Evolutionary conservation across 2,797 vertebrate species (phyloP).

Genomic region (Cichlasoma orientale): DNA sequence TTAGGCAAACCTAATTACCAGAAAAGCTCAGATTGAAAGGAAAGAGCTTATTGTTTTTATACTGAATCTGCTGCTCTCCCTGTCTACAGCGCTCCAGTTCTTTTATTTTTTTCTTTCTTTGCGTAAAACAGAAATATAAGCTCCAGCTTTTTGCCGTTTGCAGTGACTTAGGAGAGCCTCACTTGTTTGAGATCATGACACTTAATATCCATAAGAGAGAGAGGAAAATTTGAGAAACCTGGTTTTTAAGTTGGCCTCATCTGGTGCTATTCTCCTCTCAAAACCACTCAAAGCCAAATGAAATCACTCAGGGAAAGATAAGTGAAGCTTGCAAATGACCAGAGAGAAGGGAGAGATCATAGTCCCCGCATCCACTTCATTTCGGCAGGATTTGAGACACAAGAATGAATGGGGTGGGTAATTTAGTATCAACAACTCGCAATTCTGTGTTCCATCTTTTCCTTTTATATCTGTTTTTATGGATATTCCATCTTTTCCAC

Average conservation of each 20-base stretch:
- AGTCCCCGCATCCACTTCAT: constrained; percentile 58
- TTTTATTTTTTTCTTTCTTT: constrained; percentile 7
- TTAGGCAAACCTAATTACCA: constrained; percentile 66
- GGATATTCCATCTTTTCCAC: constrained; percentile 8
- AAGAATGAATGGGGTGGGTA: constrained; percentile 42
- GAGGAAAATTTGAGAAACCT: constrained; percentile 42
- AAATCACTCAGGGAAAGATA: constrained; percentile 66
- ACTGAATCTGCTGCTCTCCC: constrained; percentile 32
- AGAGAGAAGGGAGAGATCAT: constrained; percentile 53
- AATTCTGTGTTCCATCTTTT: constrained; percentile 9
- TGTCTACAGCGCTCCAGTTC: neutral
- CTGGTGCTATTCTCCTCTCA: constrained; percentile 61
- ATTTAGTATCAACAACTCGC: constrained; percentile 41
- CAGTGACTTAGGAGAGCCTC: constrained; percentile 20
- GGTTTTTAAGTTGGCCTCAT: constrained; percentile 67
- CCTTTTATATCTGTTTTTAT: constrained; percentile 7
- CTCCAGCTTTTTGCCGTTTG: constrained; percentile 46
- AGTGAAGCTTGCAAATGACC: constrained; percentile 67
- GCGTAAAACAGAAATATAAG: constrained; percentile 31
- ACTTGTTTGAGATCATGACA: constrained; percentile 52
- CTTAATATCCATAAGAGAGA: constrained; percentile 69
- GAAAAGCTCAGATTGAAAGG: constrained; percentile 54
- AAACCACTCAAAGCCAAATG: constrained; percentile 65
- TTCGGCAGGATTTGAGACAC: constrained; percentile 33
- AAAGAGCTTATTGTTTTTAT: constrained; percentile 65